Base-by-base conservation (phyloP, 64 coral and sea anemone genomes). In the Montipora cactus region DNA sequence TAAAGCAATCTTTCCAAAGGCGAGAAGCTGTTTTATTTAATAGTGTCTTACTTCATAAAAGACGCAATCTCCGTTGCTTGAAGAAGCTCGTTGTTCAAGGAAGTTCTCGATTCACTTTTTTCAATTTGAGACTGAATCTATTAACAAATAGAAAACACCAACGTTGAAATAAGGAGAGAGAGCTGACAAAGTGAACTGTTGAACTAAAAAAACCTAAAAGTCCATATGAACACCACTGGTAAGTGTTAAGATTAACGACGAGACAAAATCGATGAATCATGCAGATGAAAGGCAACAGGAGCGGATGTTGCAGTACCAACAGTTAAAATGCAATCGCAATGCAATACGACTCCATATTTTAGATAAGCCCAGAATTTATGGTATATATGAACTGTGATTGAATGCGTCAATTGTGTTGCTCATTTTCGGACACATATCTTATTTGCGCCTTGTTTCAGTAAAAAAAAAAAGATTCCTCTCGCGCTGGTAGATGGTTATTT, bases 31-130 rank as follows among this genome's bases (percentile, higher is more conserved):
- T 6, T 45, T 13, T 37, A 76, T 47, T 64, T 64, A 12, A 46
- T 4, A 37, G 12, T 44, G 37, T 20, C 81, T 85, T 85, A 85
- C 81, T 85, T 85, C 59, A 85, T 85, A 70, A 67, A 85, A n/a
- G 81, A 85, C 47, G 44, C 37, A 67, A 70, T 25, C 7, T 47
- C 46, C 19, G 81, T 46, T n/a, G 44, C 46, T n/a, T 16, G 59
- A 14, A 85, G 58, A n/a, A 85, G 62, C 4, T 85, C 81, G 46
- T 7, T 48, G 64, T 70, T 85, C 28, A 69, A 18, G 7, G 62
- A 8, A 1, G 28, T 49, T 85, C 20, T 70, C 7, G 18, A 47
- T 14, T 71, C 44, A 44, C 37, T 64, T 12, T 47, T 44, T 15
- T 16, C 55, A 49, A 67, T 45, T 47, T 49, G 0, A 48, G 25